phyloP scores from a whole-genome alignment of 2,113 vertebrate species.

The Sylvietta virens region DNA sequence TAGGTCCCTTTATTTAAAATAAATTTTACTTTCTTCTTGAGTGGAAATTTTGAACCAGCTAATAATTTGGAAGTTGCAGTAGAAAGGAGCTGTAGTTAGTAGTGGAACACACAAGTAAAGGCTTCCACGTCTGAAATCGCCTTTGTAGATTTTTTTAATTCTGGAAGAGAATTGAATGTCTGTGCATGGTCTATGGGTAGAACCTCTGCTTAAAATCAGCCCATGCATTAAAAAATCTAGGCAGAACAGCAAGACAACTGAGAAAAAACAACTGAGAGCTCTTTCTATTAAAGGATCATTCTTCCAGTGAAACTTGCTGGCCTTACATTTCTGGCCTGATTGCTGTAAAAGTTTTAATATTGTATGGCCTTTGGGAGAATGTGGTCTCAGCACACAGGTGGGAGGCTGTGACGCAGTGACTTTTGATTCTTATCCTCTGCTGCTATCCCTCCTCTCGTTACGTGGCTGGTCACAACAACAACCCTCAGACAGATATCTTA shows the following conservation, averaged over 20 bases:
- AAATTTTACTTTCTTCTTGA: not conserved
- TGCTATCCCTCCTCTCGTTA: not conserved
- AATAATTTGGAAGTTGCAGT: not conserved
- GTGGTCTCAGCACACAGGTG: not conserved
- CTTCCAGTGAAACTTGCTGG: not conserved
- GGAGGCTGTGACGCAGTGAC: not conserved
- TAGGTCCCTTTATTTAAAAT: not conserved
- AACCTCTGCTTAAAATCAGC: not conserved
- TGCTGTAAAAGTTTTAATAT: not conserved
- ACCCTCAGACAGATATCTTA: not conserved
- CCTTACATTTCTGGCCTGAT: not conserved
- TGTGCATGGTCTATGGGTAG: not conserved
- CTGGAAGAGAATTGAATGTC: not conserved
- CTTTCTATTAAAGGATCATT: not conserved
- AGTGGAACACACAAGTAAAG: not conserved
- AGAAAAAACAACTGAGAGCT: not conserved
- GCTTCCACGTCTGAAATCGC: not conserved
- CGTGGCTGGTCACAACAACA: fast-evolving
- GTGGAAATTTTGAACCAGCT: not conserved
- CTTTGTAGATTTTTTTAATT: not conserved
- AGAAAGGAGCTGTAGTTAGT: not conserved
- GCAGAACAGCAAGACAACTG: not conserved
- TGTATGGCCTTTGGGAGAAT: not conserved
- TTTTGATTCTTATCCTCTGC: not conserved
- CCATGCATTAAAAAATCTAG: not conserved